Evolutionary conservation across 1,140 invertebrate genomes (phyloP), one percentile per base, ranked within the genome.

Genomic region (Heliconius eleuchia): DNA sequence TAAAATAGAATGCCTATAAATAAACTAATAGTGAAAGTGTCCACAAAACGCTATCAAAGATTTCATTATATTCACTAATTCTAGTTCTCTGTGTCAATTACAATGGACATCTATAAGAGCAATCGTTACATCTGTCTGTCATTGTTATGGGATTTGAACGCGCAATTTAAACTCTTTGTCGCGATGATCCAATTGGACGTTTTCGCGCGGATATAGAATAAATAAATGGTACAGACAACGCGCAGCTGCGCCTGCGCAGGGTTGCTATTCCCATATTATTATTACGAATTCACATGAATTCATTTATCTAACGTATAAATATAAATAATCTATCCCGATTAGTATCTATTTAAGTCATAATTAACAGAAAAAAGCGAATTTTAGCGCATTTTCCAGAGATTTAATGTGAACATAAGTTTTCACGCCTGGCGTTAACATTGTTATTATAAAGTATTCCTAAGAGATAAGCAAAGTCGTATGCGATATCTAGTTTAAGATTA

Each of bases 101-200:
- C 37, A 76, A 80, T 66, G 66, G 79, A 80, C 60, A 80, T 37
- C 46, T 71, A 57, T 55, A 75, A 76, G 76, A 81, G 73, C 80
- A 81, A 23, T 77, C 42, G 86, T 89, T 93, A 94, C 92, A 94
- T 93, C 92, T 94, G 92, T 91, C 88, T 87, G 86, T 89, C 90
- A 91, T 92, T 92, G 91, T 93, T 87, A 90, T 85, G 84, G 91
- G 91, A 92, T 94, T 92, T 93, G 88, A 86, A 91, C 91, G 92
- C 88, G 87, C 92, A 93, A 93, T 94, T 94, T 90, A 89, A 92
- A 88, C 87, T 93, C 89, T 93, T 91, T 94, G 92, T 92, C 87
- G 85, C 85, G 85, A 80, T 92, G 90, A 94, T 92, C 89, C 91
- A 90, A 91, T 92, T 91, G 86, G 86, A 84, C 78, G 87, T 89